Conservation (phyloP, 2,113 vertebrate genomes). For the Anolis sagrei region DNA sequence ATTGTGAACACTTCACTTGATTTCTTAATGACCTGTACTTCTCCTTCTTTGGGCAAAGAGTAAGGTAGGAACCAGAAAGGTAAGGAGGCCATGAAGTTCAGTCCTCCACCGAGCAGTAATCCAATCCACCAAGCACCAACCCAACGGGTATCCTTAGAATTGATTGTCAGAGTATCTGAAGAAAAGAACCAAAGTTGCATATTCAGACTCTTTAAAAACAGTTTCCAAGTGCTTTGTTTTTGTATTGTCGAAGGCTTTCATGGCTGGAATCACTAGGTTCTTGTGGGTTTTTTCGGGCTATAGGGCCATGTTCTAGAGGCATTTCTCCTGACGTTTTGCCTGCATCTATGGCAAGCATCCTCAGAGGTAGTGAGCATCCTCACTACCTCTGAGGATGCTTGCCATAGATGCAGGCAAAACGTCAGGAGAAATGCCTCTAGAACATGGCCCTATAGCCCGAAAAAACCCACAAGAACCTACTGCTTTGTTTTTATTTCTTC, state of each 20-base stretch:
- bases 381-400: too few species aligned
- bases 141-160: constrained; percentile 88
- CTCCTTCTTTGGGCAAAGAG: constrained; percentile 67
- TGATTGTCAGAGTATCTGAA: constrained; percentile 85
- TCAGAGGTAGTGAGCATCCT: too few species aligned
- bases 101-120: constrained; percentile 80
- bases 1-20: constrained; percentile 22
- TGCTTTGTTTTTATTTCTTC: neutral
- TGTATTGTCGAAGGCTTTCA: too few species aligned
- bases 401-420: too few species aligned
- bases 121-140: constrained; percentile 97
- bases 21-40: constrained; percentile 26
- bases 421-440: too few species aligned
- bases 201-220: neutral
- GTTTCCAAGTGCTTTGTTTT: neutral
- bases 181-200: constrained; percentile 32
- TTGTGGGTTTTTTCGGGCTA: too few species aligned
- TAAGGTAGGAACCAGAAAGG: constrained; percentile 92
- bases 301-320: too few species aligned
- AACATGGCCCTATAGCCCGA: too few species aligned
- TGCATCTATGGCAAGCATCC: too few species aligned
- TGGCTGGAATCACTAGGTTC: too few species aligned
- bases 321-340: too few species aligned
- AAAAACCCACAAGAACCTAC: too few species aligned
- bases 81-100: constrained; percentile 82